Base-by-base conservation (phyloP, 2,888 invertebrate species). In the Alviniconcha strummeri region DNA sequence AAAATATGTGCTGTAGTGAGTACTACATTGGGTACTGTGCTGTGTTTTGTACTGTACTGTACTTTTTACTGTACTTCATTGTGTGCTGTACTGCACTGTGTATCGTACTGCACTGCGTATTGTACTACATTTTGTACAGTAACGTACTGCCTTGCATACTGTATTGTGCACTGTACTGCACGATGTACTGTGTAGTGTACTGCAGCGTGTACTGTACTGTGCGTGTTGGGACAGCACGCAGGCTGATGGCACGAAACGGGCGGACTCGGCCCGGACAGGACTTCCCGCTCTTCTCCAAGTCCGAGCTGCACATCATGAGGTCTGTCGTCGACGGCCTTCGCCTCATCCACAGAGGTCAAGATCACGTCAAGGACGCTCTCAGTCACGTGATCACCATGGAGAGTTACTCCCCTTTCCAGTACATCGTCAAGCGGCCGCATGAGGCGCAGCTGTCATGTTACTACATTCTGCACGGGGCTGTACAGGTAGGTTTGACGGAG, bases 351-450 rank as follows among this genome's bases (percentile, higher is more conserved):
- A 89, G 89, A 85, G 89, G 89, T 54, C 89, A 89, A 15, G 90
- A 90, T 75, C 89, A 89, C 60, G 88, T 91, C 5, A 91, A 91
- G 83, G 90, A 91, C 78, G 90, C 89, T 55, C 80, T 91, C 17
- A 88, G 90, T 83, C 87, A 88, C 64, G 89, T 89, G 9, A 85
- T 90, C 5, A 88, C 90, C 11, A 88, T 88, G 57, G 91, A 91
- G 85, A 80, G 85, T 8, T 90, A 90, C 82, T 85, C 86, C 15
- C 86, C 90, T 1, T 88, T 87, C 83, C 85, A 89, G 60, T 90
- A 90, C 80, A 88, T 91, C 75, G 87, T 87, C 19, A 88, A 87
- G n/a, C 87, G 89, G 80, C 82, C 86, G 0, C 87, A 89, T 87
- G 90, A 91, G 71, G 86, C 88, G 7, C 79, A 82, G 19, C 76